These are phyloP conservation scores for Metopia argyrocephala DNA, from an alignment of 2,888 invertebrate species.

Conservation along the genomic window DNA sequence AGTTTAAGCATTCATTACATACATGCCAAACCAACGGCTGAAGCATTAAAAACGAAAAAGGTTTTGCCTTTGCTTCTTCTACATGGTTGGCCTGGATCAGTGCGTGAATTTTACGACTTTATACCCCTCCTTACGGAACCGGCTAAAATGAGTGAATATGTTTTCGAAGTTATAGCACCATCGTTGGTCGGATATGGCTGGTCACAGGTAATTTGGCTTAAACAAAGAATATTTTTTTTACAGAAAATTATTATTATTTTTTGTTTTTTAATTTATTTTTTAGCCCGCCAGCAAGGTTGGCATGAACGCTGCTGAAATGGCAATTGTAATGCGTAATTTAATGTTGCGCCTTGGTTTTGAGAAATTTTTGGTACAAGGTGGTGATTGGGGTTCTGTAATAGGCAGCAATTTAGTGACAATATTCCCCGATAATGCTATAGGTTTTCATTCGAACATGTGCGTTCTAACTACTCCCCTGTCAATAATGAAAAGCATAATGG, in stretches of 20 bases:
- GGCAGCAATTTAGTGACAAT: constrained; percentile 82
- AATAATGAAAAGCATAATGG: constrained; percentile 78
- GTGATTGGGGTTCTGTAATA: constrained; percentile 90
- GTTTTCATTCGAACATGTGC: constrained; percentile 84
- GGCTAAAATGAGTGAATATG: constrained; percentile 80
- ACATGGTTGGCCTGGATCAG: constrained; percentile 94
- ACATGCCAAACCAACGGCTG: constrained; percentile 80
- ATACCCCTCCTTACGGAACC: constrained; percentile 83
- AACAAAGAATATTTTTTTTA: background rate
- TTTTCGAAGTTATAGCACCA: constrained; percentile 84
- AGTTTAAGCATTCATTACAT: constrained; percentile 85
- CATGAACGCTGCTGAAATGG: constrained; percentile 79
- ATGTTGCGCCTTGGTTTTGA: constrained; percentile 84
- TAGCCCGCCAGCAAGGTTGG: constrained; percentile 73
- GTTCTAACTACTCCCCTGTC: constrained; percentile 71
- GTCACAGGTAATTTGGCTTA: constrained; percentile 80
- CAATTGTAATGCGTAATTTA: constrained; percentile 82
- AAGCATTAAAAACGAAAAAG: constrained; percentile 71
- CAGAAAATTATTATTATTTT: background rate
- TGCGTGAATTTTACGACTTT: constrained; percentile 88
- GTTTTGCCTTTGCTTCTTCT: constrained; percentile 85
- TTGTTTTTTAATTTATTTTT: constrained; percentile 11
- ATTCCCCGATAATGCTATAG: constrained; percentile 82
- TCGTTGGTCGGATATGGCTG: constrained; percentile 86
- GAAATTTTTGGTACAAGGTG: constrained; percentile 85